These are phyloP conservation scores for Typhlichthys subterraneus DNA, from an alignment of 2,797 vertebrate species.

Conservation along the genomic window DNA sequence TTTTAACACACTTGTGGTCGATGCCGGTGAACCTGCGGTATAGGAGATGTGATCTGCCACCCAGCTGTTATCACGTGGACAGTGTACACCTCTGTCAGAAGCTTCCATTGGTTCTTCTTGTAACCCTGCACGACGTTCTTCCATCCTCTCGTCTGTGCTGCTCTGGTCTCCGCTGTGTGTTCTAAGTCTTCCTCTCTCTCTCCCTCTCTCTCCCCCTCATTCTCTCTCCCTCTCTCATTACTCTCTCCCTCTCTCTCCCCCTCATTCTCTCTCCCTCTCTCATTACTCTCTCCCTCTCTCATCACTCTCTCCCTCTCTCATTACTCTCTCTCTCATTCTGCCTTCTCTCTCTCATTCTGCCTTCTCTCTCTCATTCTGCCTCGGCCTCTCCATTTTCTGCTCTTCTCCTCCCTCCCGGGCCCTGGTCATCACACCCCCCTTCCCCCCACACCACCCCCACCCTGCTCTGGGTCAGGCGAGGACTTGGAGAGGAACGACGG, in stretches of 20 bases:
- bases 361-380: slow-evolving; percentile 27
- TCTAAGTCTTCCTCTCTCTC: too few relatives aligned
- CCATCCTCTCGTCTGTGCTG: slow-evolving; percentile 48
- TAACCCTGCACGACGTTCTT: slow-evolving; percentile 34
- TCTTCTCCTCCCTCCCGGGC: too few relatives aligned
- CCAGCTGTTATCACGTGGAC: background rate
- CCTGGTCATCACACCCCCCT: background rate
- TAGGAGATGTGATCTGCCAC: background rate
- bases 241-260: too few relatives aligned
- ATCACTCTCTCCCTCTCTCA: slow-evolving; percentile 12
- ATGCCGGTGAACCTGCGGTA: background rate
- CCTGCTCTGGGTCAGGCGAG: slow-evolving; percentile 82
- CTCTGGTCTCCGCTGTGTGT: background rate
- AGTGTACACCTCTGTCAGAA: too few relatives aligned
- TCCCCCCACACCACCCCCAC: background rate
- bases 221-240: too few relatives aligned
- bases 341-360: background rate
- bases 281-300: slow-evolving; percentile 22
- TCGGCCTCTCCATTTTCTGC: slow-evolving; percentile 8
- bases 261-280: too few relatives aligned
- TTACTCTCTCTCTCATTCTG: slow-evolving; percentile 28
- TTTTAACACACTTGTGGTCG: too few relatives aligned
- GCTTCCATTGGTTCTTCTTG: slow-evolving; percentile 8
- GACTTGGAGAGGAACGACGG: slow-evolving; percentile 97
- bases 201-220: too few relatives aligned